phyloP scores from a whole-genome alignment of 2,113 vertebrate species.

The Tursiops truncatus region DNA sequence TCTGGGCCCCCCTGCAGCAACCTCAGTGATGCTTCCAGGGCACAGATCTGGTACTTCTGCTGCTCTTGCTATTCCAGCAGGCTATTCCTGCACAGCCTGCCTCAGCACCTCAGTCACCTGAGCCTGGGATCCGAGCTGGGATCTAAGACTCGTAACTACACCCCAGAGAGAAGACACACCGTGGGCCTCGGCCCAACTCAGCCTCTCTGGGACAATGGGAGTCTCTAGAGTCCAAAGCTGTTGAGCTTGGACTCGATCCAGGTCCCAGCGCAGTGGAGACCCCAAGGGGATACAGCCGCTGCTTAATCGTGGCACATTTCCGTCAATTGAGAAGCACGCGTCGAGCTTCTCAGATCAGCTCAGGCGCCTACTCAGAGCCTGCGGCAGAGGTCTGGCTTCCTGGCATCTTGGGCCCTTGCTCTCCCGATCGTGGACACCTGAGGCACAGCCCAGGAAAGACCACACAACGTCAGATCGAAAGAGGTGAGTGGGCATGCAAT shows the following conservation, averaged over 20 bases:
- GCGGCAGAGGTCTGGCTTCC: background rate
- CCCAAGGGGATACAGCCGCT: constrained; percentile 71
- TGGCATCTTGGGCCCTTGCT: background rate
- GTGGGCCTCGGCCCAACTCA: constrained; percentile 35
- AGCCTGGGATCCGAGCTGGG: constrained; percentile 86
- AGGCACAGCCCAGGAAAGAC: background rate
- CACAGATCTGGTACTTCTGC: constrained; percentile 80
- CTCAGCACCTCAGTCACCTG: constrained; percentile 85
- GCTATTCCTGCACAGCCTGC: constrained; percentile 73
- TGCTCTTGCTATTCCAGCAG: constrained; percentile 84
- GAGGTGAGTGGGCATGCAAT: background rate
- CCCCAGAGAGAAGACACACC: constrained; percentile 41
- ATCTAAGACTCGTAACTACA: constrained; percentile 82
- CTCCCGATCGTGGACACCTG: background rate
- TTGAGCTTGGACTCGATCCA: background rate
- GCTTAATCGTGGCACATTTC: constrained; percentile 91
- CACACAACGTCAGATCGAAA: background rate
- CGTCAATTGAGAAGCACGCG: constrained; percentile 87
- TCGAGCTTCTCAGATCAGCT: constrained; percentile 88
- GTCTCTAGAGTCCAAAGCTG: constrained; percentile 30
- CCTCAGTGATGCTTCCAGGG: constrained; percentile 67
- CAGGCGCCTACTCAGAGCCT: constrained; percentile 73
- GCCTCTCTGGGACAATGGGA: background rate
- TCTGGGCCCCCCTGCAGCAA: constrained; percentile 74
- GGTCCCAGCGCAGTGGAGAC: background rate